phyloP scores from a whole-genome alignment of 1,140 invertebrate genomes.

The Pollicipes pollicipes region DNA sequence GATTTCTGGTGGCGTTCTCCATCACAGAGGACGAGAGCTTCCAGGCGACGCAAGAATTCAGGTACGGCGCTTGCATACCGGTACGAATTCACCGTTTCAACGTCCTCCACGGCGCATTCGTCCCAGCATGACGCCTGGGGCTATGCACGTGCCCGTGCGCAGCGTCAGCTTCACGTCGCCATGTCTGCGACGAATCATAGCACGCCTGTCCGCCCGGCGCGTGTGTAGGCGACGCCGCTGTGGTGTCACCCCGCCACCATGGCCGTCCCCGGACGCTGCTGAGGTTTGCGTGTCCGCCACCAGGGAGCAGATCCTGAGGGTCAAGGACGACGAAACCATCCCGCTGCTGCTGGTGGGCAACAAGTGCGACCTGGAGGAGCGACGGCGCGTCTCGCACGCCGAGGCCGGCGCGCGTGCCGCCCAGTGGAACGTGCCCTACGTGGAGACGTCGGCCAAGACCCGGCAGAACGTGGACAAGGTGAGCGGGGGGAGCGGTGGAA shows the following conservation, averaged over 20 bases:
- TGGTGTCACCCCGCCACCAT: too few relatives aligned
- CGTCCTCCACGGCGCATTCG: too few relatives aligned
- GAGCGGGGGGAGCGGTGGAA: too few relatives aligned
- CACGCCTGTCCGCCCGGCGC: too few relatives aligned
- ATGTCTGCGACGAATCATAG: too few relatives aligned
- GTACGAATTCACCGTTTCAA: too few relatives aligned
- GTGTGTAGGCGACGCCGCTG: too few relatives aligned
- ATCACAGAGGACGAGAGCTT: constrained; percentile 98
- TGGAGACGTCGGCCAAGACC: constrained; percentile 98
- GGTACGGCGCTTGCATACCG: constrained; percentile 40
- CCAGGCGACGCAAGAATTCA: constrained; percentile 94
- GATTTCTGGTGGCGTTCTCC: constrained; percentile 98
- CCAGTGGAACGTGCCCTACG: constrained; percentile 92
- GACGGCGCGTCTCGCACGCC: constrained; percentile 73
- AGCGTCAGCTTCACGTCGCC: too few relatives aligned
- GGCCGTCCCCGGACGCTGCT: too few relatives aligned
- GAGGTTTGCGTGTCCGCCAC: background rate
- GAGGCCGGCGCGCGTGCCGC: constrained; percentile 72
- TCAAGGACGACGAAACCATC: constrained; percentile 85
- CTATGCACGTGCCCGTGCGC: too few relatives aligned
- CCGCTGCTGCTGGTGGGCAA: constrained; percentile 94
- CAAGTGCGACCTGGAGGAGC: constrained; percentile 81
- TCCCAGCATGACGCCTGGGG: too few relatives aligned
- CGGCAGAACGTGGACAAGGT: constrained; percentile 97
- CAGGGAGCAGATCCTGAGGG: constrained; percentile 87